Percentiles rank a stretch among this genome's conserved stretches.
Conservation (phyloP, 2,113 vertebrate species). For the Ranitomeya variabilis region DNA sequence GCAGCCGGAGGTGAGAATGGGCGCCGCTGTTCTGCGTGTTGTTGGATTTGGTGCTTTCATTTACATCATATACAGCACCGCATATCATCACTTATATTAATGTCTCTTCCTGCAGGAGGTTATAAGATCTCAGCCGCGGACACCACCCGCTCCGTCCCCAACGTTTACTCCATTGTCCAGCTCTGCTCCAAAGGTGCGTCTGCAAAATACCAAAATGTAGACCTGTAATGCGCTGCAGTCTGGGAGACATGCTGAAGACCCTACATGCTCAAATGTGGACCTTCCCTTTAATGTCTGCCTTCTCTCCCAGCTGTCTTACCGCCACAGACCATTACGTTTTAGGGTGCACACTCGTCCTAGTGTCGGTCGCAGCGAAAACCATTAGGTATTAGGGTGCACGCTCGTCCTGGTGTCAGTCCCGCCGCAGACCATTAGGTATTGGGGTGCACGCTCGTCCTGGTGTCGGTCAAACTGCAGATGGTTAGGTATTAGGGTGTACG, state of each 20-base stretch:
- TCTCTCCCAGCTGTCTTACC: not conserved
- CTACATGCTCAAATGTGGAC: not conserved
- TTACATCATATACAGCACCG: no score
- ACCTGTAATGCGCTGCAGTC: not conserved
- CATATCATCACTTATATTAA: not conserved
- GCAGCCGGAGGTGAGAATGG: slow-evolving; percentile 76
- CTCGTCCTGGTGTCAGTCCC: not conserved
- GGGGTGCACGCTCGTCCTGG: no score
- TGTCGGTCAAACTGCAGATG: no score
- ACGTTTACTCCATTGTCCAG: slow-evolving; percentile 78
- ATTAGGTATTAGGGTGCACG: not conserved
- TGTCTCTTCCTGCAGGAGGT: slow-evolving; percentile 77
- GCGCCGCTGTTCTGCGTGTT: no score
- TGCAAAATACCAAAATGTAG: not conserved
- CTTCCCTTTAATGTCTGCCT: not conserved
- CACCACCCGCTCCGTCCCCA: slow-evolving; percentile 76
- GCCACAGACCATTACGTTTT: not conserved
- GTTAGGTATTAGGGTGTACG: no score
- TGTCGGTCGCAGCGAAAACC: no score
- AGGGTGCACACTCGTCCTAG: no score
- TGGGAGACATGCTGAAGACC: not conserved
- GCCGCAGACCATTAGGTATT: no score
- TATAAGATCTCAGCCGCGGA: slow-evolving; percentile 71
- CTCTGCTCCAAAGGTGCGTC: slow-evolving; percentile 86
- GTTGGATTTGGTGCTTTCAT: no score